Conservation (phyloP, 2,888 invertebrate species). For the Drosophila niveifrons region DNA sequence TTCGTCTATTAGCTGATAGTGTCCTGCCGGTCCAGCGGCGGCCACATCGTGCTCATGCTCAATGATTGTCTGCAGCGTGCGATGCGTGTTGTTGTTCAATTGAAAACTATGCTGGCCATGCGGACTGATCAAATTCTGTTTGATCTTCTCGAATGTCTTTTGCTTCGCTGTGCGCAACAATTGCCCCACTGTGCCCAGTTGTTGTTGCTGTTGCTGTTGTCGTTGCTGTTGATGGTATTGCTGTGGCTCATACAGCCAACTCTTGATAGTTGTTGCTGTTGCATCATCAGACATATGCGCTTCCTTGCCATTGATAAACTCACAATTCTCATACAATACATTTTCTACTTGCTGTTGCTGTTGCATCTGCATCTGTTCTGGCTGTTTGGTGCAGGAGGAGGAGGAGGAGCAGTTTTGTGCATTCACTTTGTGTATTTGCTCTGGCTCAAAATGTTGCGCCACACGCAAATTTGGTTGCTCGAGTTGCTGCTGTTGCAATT, state of each 20-base stretch:
- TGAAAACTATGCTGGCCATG: constrained; percentile 76
- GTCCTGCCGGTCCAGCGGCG: constrained; percentile 77
- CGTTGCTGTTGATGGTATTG: constrained; percentile 23
- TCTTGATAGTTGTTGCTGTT: constrained; percentile 27
- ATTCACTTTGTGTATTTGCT: constrained; percentile 67
- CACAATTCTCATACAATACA: constrained; percentile 73
- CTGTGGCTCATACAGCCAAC: constrained; percentile 35
- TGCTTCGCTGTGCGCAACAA: constrained; percentile 82
- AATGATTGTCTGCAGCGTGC: constrained; percentile 82
- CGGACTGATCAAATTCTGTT: constrained; percentile 78
- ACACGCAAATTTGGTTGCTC: constrained; percentile 38
- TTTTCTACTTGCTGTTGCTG: constrained; percentile 67
- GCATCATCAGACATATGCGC: constrained; percentile 59
- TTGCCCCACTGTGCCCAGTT: constrained; percentile 73
- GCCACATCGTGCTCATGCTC: constrained; percentile 83
- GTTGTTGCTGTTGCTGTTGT: constrained; percentile 47
- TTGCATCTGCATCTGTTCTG: constrained; percentile 82
- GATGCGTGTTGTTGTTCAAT: constrained; percentile 57
- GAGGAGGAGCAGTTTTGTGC: constrained; percentile 50
- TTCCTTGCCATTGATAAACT: constrained; percentile 44
- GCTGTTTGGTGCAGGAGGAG: constrained; percentile 84
- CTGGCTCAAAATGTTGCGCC: constrained; percentile 68
- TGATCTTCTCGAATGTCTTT: constrained; percentile 84
- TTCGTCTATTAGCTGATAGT: constrained; percentile 83
- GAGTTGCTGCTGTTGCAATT: constrained; percentile 77